Base-by-base conservation (phyloP, 2,113 vertebrate genomes). In the Nymphicus hollandicus region DNA sequence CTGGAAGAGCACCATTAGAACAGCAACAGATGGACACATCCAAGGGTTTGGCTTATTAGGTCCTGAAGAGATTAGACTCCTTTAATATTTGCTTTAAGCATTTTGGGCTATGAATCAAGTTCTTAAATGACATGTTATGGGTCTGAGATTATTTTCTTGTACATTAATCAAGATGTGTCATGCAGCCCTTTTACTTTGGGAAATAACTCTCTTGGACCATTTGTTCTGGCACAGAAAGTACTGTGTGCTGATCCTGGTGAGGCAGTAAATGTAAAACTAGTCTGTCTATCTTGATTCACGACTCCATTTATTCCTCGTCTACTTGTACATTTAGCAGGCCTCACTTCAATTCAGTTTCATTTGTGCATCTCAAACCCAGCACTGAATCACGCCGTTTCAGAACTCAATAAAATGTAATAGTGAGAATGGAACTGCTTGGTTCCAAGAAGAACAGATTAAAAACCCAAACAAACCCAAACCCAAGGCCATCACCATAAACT, bases 221-320 rank as follows among this genome's bases (percentile, higher is more conserved):
- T 86, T 74, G 81, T 81, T 68, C 83, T 91, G 77, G 91, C 35
- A 7, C 25, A 73, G 41, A 89, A 90, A 95, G 76, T 20, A 92
- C 29, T 0, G 3, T 2, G 14, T 43, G 37, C 70, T 78, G 47
- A 14, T 3, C 2, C 28, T 33, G 28, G 72, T 80, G 81, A 89
- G 46, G 56, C 72, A 92, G 46, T 66, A 86, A 88, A 91, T 88
- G 77, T 93, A 58, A 80, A 95, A 86, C 50, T 15, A 33, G 33
- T 84, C 60, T 96, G 72, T 88, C 95, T 88, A 63, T 88, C 83
- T 88, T 78, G 72, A 94, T 81, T 88, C 76, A 73, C 39, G 81
- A 58, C 23, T 88, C 60, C 64, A 90, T 77, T 81, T 86, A 86
- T 73, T 96, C 91, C 64, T 88, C 33, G 58, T 74, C 41, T 50